Evolutionary conservation across 2,888 invertebrate species (phyloP).

Genomic region (Scaeva pyrastri): DNA sequence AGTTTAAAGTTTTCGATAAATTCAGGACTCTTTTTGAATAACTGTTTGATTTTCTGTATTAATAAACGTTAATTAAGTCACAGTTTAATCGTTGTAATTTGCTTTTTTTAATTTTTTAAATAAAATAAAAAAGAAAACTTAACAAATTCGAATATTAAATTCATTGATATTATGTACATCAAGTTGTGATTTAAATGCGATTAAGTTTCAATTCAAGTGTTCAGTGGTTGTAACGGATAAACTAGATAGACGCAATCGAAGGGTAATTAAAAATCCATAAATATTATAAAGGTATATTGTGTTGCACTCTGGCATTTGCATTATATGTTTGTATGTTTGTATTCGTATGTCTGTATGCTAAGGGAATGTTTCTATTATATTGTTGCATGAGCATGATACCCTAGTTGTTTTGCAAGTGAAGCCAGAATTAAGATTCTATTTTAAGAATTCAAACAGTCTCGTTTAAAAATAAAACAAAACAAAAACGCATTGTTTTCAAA

Average conservation of each 20-base stretch:
- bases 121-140: slow-evolving; percentile 7
- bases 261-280: slow-evolving; percentile 58
- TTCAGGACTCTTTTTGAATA: slow-evolving; percentile 6
- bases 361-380: not conserved
- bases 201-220: slow-evolving; percentile 60
- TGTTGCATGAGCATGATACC: slow-evolving; percentile 46
- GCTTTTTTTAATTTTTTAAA: not conserved
- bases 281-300: slow-evolving; percentile 40
- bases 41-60: slow-evolving; percentile 20
- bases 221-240: slow-evolving; percentile 68
- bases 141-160: slow-evolving; percentile 10
- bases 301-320: not conserved
- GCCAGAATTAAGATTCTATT: slow-evolving; percentile 23
- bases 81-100: slow-evolving; percentile 9
- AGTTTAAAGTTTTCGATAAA: not conserved
- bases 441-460: not conserved
- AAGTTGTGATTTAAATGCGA: slow-evolving; percentile 40
- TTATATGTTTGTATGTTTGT: no score
- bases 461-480: slow-evolving; percentile 14
- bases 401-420: slow-evolving; percentile 2
- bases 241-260: slow-evolving; percentile 46
- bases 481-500: slow-evolving; percentile 13
- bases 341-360: no score
- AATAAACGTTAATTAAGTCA: slow-evolving; percentile 34
- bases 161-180: not conserved